Evolutionary conservation across 37 sponge, comb jelly and placozoan genomes (phyloP).

Genomic region (Aplysina aerophoba): DNA sequence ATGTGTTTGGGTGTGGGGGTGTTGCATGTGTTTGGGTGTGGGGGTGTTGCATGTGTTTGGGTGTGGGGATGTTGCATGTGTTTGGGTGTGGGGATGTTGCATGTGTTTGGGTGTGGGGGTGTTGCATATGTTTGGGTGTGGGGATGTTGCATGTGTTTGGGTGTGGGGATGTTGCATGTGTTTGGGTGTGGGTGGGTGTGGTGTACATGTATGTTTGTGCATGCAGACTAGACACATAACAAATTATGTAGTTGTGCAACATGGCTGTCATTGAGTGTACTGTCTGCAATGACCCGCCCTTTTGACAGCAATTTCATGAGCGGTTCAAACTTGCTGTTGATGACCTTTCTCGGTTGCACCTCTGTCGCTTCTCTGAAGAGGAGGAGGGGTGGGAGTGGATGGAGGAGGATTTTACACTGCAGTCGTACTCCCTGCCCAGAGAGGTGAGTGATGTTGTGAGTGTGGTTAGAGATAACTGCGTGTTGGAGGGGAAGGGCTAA

Average conservation of each 20-base stretch:
- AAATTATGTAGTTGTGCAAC: no score
- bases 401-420: constrained; percentile 71
- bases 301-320: constrained; percentile 74
- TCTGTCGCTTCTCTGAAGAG: constrained; percentile 72
- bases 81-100: neutral
- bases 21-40: constrained; percentile 16
- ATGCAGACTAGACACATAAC: no score
- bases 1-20: no score
- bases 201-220: no score
- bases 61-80: constrained; percentile 19
- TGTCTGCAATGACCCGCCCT: neutral
- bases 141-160: no score
- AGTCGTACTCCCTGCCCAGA: constrained; percentile 64
- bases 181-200: no score
- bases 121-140: no score
- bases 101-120: constrained; percentile 3
- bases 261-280: no score
- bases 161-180: no score
- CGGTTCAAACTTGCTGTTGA: constrained; percentile 46
- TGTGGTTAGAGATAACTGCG: neutral
- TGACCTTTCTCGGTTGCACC: constrained; percentile 61
- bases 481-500: no score
- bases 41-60: constrained; percentile 10
- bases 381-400: constrained; percentile 89
- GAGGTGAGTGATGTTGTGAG: constrained; percentile 61